Evolutionary conservation across 2,797 vertebrate species (phyloP), one percentile per base, ranked within the genome.

Genomic region (Sebastes minor): DNA sequence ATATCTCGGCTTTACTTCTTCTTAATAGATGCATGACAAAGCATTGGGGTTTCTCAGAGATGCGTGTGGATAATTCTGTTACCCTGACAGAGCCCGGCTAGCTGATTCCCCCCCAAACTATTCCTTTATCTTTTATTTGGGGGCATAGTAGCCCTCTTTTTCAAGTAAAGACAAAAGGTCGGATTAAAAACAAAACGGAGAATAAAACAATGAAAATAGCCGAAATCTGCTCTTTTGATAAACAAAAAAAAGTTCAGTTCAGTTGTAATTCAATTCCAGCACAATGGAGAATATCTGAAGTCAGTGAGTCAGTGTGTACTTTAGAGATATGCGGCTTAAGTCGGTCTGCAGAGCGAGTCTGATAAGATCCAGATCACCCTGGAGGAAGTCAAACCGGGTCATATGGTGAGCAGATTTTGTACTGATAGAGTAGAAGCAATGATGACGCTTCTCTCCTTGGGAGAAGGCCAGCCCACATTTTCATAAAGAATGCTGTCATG

Each of bases 301-400:
- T 22, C 56, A 6, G 8, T 25, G 23, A 20, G 27, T 67, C 11
- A 20, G 16, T 33, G 25, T 63, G 35, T 12, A 20, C n/a, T 71
- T 71, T 3, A 20, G 13, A 30, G 27, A 33, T 71, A 27, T 57
- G 9, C n/a, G 2, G 23, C 23, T 71, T 6, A 30, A 18, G 22
- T 27, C 27, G 30, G 61, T 57, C 22, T 64, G 23, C 32, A 38
- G 25, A 30, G 25, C 8, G n/a, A 27, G 59, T 63, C 5, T 63
- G 70, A 83, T 76, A 38, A 65, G 42, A 69, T 57, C 52, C 57
- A 56, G 78, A 76, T 52, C 13, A n/a, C 10, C 2, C 5, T 52
- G 46, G 42, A 55, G 72, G 53, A 71, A 20, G 28, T 30, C 14
- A 62, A 62, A 70, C 27, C 16, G 6, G 2, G n/a, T 53, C 28